Evolutionary conservation across 2,113 vertebrate species (phyloP).

Genomic region (Hydrochoerus hydrochaeris): DNA sequence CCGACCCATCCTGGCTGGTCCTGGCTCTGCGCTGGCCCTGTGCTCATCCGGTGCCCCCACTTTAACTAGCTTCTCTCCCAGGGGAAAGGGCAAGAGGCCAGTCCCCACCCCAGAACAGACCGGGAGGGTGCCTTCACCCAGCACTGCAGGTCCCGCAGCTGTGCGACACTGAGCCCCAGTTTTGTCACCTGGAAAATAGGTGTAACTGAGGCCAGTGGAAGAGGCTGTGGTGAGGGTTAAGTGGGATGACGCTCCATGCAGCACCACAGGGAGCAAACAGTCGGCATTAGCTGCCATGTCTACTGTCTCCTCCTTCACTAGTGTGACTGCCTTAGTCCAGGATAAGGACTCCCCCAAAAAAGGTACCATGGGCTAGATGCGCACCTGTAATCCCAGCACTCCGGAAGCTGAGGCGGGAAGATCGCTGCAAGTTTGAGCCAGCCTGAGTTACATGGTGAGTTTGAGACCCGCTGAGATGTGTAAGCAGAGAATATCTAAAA

Average conservation of each 20-base stretch:
- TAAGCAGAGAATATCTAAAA: not conserved
- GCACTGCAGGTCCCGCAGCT: accelerated
- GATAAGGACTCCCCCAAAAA: not conserved
- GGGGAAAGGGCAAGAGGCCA: not conserved
- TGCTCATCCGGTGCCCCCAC: not conserved
- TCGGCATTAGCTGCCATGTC: not conserved
- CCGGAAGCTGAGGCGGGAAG: not conserved
- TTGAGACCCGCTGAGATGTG: not conserved
- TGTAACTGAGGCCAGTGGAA: accelerated
- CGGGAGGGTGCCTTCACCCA: not conserved
- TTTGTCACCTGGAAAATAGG: not conserved
- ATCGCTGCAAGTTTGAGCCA: not conserved
- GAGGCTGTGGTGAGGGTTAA: too few species aligned
- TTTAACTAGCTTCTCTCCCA: not conserved
- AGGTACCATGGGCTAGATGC: not conserved
- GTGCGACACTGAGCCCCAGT: accelerated
- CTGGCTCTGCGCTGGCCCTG: not conserved
- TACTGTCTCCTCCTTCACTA: not conserved
- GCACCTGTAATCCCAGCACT: not conserved
- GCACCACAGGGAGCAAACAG: not conserved
- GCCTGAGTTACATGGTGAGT: not conserved
- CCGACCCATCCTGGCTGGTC: not conserved
- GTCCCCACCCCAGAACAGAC: not conserved
- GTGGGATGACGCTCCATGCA: too few species aligned
- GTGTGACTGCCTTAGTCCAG: not conserved